phyloP scores from a whole-genome alignment of 2,888 invertebrate genomes.

The Serripes groenlandicus region DNA sequence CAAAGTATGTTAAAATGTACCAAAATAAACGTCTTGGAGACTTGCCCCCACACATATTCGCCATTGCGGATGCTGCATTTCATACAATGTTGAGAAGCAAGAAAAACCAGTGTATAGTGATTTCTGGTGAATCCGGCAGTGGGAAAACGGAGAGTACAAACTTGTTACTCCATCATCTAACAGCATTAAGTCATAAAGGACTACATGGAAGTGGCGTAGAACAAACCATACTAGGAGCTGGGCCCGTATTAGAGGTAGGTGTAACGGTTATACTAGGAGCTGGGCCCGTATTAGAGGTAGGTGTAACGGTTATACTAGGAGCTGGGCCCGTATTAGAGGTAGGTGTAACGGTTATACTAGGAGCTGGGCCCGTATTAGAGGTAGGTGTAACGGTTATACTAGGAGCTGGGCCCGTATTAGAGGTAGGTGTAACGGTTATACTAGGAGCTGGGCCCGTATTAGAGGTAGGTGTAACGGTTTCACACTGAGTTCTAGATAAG shows the following conservation, averaged over 20 bases:
- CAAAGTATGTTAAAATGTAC: conserved; percentile 98
- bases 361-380: too few relatives aligned
- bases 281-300: too few relatives aligned
- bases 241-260: conserved; percentile 94
- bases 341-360: too few relatives aligned
- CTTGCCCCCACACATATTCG: conserved; percentile 98
- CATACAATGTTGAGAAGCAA: conserved; percentile 97
- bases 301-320: too few relatives aligned
- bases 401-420: too few relatives aligned
- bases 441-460: too few relatives aligned
- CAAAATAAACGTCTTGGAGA: conserved; percentile 96
- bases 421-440: too few relatives aligned
- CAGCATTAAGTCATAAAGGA: conserved; percentile 95
- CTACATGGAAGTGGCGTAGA: conserved; percentile 97
- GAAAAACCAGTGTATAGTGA: conserved; percentile 97
- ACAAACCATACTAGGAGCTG: conserved; percentile 97
- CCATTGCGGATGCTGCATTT: conserved; percentile 97
- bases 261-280: too few relatives aligned
- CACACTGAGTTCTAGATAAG: too few relatives aligned
- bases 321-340: too few relatives aligned
- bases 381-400: too few relatives aligned
- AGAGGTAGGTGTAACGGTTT: too few relatives aligned
- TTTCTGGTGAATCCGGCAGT: conserved; percentile 97
- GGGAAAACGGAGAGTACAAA: conserved; percentile 99
- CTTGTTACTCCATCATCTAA: conserved; percentile 97